Evolutionary conservation across 2,888 invertebrate species (phyloP), one percentile per base, ranked within the genome.

Genomic region (Trissolcus japonicus): DNA sequence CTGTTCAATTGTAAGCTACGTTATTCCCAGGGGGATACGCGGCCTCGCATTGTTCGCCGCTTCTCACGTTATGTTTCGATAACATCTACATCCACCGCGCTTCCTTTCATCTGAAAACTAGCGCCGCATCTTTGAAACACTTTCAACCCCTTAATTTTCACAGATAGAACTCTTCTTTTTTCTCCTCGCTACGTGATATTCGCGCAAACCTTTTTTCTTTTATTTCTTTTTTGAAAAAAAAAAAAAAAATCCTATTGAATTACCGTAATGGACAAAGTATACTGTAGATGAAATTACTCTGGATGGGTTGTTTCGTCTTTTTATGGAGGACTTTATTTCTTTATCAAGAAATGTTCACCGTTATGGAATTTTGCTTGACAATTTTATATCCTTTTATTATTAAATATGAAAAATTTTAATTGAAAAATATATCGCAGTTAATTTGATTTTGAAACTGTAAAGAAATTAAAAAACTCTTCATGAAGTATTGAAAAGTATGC

Each of bases 1-100:
- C 68, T 69, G 78, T 78, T 78, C 73, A 69, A 78, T 78, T 74
- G 78, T 75, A 74, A 78, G 67, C 74, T 59, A 54, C 51, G 78
- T 62, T 21, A 74, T 75, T 78, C 78, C 75, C 78, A 71, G 63
- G 73, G 73, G 71, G 51, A 71, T 74, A 71, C 72, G 67, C 54
- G 55, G 46, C 55, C 51, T 54, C 60, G 61, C 69, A 66, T 76
- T 76, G 76, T 76, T 67, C 67, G 67, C 29, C 51, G 55, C 51
- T 72, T 72, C 71, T 72, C 71, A 76, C 76, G 67, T 76, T 76
- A 71, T 71, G 72, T 76, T 76, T 63, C 67, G 76, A 76, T 72
- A 72, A 72, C 76, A 72, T 72, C 76, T 50, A 76, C 59, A 63
- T 50, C 61, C 46, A 62, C 46, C 35, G 67, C 46, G 50, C 56